Evolutionary conservation across 2,888 invertebrate genomes (phyloP), one percentile per base, ranked within the genome.

Genomic region (Druceiella hillmani): DNA sequence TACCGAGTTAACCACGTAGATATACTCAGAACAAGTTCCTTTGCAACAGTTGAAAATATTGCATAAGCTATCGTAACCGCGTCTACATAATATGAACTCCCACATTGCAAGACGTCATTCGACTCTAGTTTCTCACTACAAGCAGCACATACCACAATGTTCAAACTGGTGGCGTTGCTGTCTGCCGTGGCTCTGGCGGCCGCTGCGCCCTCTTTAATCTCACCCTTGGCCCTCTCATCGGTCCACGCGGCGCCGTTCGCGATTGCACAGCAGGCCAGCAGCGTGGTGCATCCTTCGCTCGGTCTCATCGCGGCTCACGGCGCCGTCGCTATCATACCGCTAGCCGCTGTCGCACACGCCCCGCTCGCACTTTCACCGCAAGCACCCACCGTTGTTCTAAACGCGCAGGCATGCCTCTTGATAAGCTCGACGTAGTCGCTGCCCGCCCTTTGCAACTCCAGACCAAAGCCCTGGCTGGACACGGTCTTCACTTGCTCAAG

Each of bases 351-450:
- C 31, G 49, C 44, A 30, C 45, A 47, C 17, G 48, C 52, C 33
- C n/a, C n/a, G n/a, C 13, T 15, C 27, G 11, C 11, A 3, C 46
- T 55, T 30, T 49, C 48, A 30, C 57, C 52, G 44, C 63, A 69
- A 54, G 60, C 61, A 48, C 62, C 72, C 22, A 71, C 72, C 17
- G 36, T 66, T 43, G 64, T 71, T 55, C 59, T 69, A 58, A 67
- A 66, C 57, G 57, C 65, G 26, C 66, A 62, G 70, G 70, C 48
- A 65, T 67, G 45, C 71, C 70, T 12, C 61, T 71, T 37, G 70
- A 71, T 52, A 71, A 70, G 52, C 66, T 68, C 6, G 70, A 67
- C 46, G 70, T 71, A 50, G 66, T 68, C 59, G 58, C 60, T 54
- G 71, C 69, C 20, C 67, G 66, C 39, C 62, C 62, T 32, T 64